These are phyloP conservation scores for Diadegma fenestrale DNA, from an alignment of 2,888 invertebrate species.

Conservation along the genomic window DNA sequence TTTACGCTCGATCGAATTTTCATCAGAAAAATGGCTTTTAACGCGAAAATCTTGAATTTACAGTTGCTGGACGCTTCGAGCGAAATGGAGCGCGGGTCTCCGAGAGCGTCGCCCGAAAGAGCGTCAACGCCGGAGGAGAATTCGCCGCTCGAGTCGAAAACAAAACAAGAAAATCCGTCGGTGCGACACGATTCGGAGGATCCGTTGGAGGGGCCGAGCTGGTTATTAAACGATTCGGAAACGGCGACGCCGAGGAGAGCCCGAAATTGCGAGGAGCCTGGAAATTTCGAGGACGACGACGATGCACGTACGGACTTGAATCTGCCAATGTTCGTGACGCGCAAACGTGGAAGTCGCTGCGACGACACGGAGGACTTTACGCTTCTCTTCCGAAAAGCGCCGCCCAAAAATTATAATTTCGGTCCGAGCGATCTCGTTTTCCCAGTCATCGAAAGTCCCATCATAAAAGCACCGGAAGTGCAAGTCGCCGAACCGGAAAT, in stretches of 20 bases:
- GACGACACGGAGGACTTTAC: conserved; percentile 80
- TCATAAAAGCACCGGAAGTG: conserved; percentile 45
- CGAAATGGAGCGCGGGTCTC: conserved; percentile 34
- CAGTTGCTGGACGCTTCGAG: conserved; percentile 62
- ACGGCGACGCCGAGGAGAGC: not conserved
- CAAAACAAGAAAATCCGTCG: not conserved
- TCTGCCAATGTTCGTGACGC: conserved; percentile 71
- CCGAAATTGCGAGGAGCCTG: not conserved
- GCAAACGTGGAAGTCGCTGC: conserved; percentile 69
- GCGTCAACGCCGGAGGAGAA: not conserved
- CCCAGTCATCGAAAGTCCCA: conserved; percentile 74
- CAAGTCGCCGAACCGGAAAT: conserved; percentile 73
- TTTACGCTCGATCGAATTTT: too few relatives aligned
- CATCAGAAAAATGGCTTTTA: not conserved
- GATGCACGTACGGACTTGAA: conserved; percentile 53
- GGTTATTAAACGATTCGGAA: conserved; percentile 74
- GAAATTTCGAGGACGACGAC: conserved; percentile 26
- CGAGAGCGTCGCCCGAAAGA: not conserved
- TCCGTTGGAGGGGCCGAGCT: conserved; percentile 83
- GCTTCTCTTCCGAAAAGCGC: conserved; percentile 69
- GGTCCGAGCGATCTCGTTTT: conserved; percentile 77
- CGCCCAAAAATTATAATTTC: conserved; percentile 67
- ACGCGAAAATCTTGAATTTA: not conserved
- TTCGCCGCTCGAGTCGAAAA: not conserved
- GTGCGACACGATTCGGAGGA: conserved; percentile 71